Conservation (phyloP, 1,140 invertebrate species). For the Solenopsis fugax region DNA sequence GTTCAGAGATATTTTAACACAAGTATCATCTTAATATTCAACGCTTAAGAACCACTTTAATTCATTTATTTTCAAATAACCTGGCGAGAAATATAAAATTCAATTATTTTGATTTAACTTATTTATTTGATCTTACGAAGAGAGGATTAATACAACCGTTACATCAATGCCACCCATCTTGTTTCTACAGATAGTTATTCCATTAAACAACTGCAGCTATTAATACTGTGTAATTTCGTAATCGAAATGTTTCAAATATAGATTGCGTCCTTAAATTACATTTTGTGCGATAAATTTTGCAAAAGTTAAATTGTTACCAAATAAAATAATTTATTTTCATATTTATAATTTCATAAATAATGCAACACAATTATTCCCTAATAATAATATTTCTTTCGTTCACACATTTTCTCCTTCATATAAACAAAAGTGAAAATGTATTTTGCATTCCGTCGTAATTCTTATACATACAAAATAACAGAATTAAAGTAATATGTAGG, state of each 20-base stretch:
- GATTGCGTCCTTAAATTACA: not conserved
- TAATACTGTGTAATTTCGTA: constrained; percentile 2
- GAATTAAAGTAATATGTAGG: constrained; percentile 1
- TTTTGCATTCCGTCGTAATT: not conserved
- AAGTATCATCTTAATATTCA: not conserved
- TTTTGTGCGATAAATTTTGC: not conserved
- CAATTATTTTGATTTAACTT: not conserved
- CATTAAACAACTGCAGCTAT: constrained; percentile 35
- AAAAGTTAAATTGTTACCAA: not conserved
- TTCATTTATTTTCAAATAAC: not conserved
- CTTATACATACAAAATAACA: not conserved
- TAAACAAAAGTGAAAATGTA: not conserved
- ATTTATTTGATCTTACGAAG: constrained; percentile 11
- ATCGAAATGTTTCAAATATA: constrained; percentile 36
- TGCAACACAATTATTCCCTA: not conserved
- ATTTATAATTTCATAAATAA: not conserved
- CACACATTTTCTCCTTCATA: not conserved
- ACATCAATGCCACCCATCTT: constrained; percentile 33
- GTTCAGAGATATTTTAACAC: constrained; percentile 5
- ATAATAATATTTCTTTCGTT: not conserved
- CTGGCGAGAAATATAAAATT: not conserved
- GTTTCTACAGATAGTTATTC: constrained; percentile 36
- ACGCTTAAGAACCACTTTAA: not conserved
- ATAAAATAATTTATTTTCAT: not conserved
- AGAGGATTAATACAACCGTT: constrained; percentile 13